A percentile compares a stretch with the other conserved stretches of the same genome.
Evolutionary conservation across 1,140 invertebrate genomes (phyloP).

Genomic region (Arion vulgaris): DNA sequence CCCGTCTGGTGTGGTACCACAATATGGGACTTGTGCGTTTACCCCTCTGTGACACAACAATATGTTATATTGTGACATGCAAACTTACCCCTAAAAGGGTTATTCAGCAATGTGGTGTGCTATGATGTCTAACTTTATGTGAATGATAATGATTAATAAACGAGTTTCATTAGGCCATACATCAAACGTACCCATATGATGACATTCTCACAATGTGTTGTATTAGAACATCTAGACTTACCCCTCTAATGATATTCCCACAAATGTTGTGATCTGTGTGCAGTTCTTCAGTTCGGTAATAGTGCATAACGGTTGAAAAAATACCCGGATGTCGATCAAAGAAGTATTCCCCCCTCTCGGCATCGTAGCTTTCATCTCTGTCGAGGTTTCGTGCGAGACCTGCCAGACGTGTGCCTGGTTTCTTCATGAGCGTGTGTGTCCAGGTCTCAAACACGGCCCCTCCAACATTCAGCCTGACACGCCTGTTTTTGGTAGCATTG

Average conservation of each 20-base stretch:
- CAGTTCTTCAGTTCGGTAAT: slow-evolving; percentile 67
- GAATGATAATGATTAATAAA: too few species aligned
- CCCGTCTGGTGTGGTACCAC: too few species aligned
- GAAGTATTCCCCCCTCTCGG: slow-evolving; percentile 62
- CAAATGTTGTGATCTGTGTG: slow-evolving; percentile 99
- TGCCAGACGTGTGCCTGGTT: slow-evolving; percentile 57
- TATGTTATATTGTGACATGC: too few species aligned
- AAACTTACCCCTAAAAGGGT: too few species aligned
- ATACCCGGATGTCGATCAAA: slow-evolving; percentile 68
- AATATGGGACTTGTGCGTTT: too few species aligned
- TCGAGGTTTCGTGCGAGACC: slow-evolving; percentile 56
- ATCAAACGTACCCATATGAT: too few species aligned
- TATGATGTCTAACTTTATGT: too few species aligned
- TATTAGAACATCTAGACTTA: too few species aligned
- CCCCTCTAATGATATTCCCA: slow-evolving; percentile 91
- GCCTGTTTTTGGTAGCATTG: slow-evolving; percentile 43
- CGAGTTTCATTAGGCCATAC: too few species aligned
- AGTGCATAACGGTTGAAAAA: slow-evolving; percentile 66
- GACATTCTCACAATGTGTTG: too few species aligned
- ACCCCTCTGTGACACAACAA: too few species aligned
- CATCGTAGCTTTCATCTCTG: slow-evolving; percentile 58
- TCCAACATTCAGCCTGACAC: slow-evolving; percentile 58
- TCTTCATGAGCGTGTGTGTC: slow-evolving; percentile 52
- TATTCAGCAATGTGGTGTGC: too few species aligned
- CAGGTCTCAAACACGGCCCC: slow-evolving; percentile 57